A percentile compares a stretch with the other conserved stretches of the same genome.
These are phyloP conservation scores for Hololepta plana DNA, from an alignment of 2,888 invertebrate genomes.

Conservation along the genomic window DNA sequence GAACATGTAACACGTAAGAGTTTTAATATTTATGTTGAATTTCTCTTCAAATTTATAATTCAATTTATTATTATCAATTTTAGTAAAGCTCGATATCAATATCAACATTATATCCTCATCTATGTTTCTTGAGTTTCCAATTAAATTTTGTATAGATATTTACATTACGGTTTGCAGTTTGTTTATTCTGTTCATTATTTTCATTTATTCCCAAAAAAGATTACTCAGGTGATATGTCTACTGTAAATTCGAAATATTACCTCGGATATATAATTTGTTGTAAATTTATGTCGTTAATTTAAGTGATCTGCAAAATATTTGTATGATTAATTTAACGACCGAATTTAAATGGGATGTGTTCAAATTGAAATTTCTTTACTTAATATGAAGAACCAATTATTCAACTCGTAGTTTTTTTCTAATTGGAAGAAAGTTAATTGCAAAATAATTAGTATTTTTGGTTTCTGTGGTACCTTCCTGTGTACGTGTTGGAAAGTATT, in stretches of 20 bases:
- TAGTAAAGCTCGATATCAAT: constrained; percentile 2
- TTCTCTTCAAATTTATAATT: no score
- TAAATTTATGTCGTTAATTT: constrained; percentile 1
- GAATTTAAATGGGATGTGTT: no score
- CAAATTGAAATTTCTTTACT: no score
- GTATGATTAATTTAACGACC: constrained; percentile 2
- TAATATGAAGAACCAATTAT: no score
- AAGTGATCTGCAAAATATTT: constrained; percentile 3
- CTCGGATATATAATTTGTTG: constrained; percentile 6
- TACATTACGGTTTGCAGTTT: background rate
- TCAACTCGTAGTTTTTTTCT: no score
- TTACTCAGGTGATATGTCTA: constrained; percentile 20
- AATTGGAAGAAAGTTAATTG: no score
- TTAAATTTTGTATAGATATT: constrained; percentile 3
- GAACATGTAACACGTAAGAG: no score
- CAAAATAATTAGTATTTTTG: no score
- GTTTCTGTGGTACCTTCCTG: no score
- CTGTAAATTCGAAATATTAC: constrained; percentile 21
- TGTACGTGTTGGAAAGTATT: no score
- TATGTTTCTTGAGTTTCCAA: background rate
- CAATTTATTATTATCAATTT: constrained; percentile 1
- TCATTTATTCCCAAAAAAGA: background rate
- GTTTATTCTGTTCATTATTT: constrained; percentile 1
- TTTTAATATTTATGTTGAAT: no score
- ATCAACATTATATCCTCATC: constrained; percentile 3